Conservation (phyloP, 1,140 invertebrate genomes). For the Mya arenaria region DNA sequence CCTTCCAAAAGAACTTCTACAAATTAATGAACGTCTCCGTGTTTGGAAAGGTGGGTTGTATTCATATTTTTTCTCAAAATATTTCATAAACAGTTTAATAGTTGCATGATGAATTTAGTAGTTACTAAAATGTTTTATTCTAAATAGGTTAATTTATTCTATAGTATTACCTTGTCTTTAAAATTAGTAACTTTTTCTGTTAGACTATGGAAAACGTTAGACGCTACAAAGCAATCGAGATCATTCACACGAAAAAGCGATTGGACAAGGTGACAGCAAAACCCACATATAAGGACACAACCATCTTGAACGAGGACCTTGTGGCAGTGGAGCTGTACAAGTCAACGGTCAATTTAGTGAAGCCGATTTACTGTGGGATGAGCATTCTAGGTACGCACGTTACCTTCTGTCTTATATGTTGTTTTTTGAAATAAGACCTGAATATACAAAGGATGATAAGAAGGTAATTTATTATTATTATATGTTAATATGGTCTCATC, state of each 20-base stretch:
- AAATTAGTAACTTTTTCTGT: background rate
- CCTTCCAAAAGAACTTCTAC: slow-evolving; percentile 81
- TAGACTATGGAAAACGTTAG: slow-evolving; percentile 46
- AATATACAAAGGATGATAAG: slow-evolving; percentile 55
- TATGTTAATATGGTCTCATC: slow-evolving; percentile 65
- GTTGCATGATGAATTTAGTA: background rate
- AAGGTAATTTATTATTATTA: slow-evolving; percentile 72
- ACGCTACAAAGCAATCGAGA: slow-evolving; percentile 32
- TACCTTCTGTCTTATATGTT: background rate
- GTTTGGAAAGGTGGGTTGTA: slow-evolving; percentile 63
- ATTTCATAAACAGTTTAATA: too few relatives aligned
- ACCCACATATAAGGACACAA: slow-evolving; percentile 74
- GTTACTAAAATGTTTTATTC: background rate
- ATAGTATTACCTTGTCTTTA: background rate
- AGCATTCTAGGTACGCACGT: slow-evolving; percentile 60
- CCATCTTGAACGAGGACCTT: slow-evolving; percentile 74
- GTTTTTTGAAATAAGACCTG: background rate
- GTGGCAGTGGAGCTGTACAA: slow-evolving; percentile 57
- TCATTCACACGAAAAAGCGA: slow-evolving; percentile 23
- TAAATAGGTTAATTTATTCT: background rate
- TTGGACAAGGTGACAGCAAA: slow-evolving; percentile 69
- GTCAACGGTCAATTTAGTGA: slow-evolving; percentile 58
- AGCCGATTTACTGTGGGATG: slow-evolving; percentile 69
- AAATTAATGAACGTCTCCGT: slow-evolving; percentile 81
- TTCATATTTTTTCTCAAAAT: too few relatives aligned